A percentile compares a stretch with the other conserved stretches of the same genome.
These are phyloP conservation scores for Lithosia quadra DNA, from an alignment of 2,888 invertebrate species.

Conservation along the genomic window DNA sequence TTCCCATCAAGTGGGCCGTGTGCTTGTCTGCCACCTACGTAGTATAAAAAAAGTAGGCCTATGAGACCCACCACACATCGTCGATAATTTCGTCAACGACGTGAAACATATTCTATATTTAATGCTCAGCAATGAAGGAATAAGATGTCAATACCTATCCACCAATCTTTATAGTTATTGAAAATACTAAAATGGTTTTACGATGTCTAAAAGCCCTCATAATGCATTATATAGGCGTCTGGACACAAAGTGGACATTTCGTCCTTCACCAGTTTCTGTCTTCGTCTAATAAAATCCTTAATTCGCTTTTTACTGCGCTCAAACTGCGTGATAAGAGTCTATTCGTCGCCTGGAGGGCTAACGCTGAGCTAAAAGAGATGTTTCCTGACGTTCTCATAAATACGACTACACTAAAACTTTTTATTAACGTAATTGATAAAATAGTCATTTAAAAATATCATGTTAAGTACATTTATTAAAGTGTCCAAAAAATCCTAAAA, in stretches of 20 bases:
- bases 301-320: slow-evolving; percentile 15
- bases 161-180: slow-evolving; percentile 1
- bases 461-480: too few species aligned
- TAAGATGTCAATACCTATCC: neutral
- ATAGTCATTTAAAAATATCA: neutral
- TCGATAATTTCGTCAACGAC: neutral
- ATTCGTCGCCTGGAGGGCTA: neutral
- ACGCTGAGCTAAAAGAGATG: neutral
- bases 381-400: neutral
- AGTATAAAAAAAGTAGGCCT: too few species aligned
- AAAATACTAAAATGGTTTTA: slow-evolving; percentile 12
- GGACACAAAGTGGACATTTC: slow-evolving; percentile 7
- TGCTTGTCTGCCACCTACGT: too few species aligned
- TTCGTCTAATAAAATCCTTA: slow-evolving; percentile 17
- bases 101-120: neutral
- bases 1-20: too few species aligned
- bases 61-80: too few species aligned
- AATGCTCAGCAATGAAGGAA: neutral
- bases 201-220: slow-evolving; percentile 7
- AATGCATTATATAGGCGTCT: slow-evolving; percentile 8
- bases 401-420: neutral
- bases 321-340: slow-evolving; percentile 4
- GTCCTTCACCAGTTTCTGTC: neutral
- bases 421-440: neutral
- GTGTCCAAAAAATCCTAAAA: neutral